A percentile compares a stretch with the other conserved stretches of the same genome.
phyloP scores from a whole-genome alignment of 2,888 invertebrate species.

The Conops quadrifasciatus region DNA sequence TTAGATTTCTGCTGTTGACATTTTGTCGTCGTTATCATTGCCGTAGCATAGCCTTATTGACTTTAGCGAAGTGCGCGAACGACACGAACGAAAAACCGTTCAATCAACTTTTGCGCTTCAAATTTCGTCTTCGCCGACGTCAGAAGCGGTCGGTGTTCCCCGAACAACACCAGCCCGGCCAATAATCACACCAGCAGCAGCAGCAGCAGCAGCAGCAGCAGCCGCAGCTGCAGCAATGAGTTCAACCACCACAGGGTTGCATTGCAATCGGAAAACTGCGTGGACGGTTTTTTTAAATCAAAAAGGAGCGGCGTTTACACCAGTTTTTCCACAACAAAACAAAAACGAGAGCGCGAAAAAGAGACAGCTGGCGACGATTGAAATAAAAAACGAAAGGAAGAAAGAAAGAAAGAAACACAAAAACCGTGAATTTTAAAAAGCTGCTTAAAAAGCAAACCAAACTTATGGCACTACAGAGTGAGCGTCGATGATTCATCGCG shows the following conservation, averaged over 20 bases:
- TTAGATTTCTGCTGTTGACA: constrained; percentile 46
- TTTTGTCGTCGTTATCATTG: constrained; percentile 41
- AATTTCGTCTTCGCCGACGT: constrained; percentile 23
- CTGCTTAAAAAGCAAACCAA: constrained; percentile 10
- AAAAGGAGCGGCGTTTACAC: constrained; percentile 34
- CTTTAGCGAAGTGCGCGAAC: background rate
- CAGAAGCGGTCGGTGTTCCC: background rate
- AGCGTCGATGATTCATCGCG: constrained; percentile 57
- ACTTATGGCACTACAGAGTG: constrained; percentile 45
- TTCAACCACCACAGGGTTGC: too few relatives aligned
- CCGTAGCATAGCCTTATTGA: background rate
- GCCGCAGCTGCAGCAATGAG: constrained; percentile 31
- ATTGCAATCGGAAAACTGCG: constrained; percentile 51
- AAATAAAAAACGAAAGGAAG: background rate
- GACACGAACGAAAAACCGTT: constrained; percentile 26
- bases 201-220: constrained; percentile 31
- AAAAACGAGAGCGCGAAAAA: constrained; percentile 10
- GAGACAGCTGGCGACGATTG: background rate
- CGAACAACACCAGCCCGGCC: background rate
- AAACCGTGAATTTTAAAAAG: constrained; percentile 23
- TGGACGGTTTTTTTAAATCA: constrained; percentile 61
- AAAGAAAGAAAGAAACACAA: background rate
- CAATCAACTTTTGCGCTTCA: constrained; percentile 33
- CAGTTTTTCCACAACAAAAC: constrained; percentile 23
- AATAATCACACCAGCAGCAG: background rate